These are phyloP conservation scores for Candidula unifasciata DNA, from an alignment of 2,888 invertebrate species.

Conservation along the genomic window DNA sequence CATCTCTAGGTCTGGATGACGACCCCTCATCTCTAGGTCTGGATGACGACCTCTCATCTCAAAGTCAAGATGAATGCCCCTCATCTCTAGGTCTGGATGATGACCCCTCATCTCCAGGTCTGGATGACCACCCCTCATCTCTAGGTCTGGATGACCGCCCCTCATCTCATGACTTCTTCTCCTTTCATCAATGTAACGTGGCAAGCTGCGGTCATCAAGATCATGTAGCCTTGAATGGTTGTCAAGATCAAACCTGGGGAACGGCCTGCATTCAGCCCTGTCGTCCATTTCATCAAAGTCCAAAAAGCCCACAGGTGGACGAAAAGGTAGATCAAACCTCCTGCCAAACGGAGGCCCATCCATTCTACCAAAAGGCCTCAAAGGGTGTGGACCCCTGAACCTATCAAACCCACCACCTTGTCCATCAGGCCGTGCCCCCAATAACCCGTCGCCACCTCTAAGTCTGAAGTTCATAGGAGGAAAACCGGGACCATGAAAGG, in stretches of 20 bases:
- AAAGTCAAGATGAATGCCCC: too few species aligned
- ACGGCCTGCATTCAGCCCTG: conserved; percentile 45
- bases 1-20: too few species aligned
- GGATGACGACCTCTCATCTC: too few species aligned
- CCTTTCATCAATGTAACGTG: conserved; percentile 38
- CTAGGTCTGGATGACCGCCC: not conserved
- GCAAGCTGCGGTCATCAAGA: conserved; percentile 17
- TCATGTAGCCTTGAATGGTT: conserved; percentile 13
- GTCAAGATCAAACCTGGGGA: conserved; percentile 18
- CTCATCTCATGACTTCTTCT: not conserved
- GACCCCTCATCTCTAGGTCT: too few species aligned
- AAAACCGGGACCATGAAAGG: conserved; percentile 47
- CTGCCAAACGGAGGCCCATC: conserved; percentile 50
- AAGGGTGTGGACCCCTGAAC: conserved; percentile 54
- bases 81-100: too few species aligned
- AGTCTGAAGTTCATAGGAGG: conserved; percentile 50
- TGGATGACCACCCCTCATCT: not conserved
- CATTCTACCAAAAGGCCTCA: conserved; percentile 51
- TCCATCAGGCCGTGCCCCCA: conserved; percentile 56
- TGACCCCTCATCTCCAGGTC: conserved; percentile 9
- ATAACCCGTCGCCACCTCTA: conserved; percentile 52
- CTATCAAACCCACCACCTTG: conserved; percentile 50
- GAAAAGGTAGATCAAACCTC: conserved; percentile 42
- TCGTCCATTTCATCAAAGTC: conserved; percentile 57
- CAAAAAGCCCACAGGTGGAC: conserved; percentile 52